Evolutionary conservation across 2,888 invertebrate species (phyloP), one percentile per base, ranked within the genome.

Genomic region (Julus scanicus): DNA sequence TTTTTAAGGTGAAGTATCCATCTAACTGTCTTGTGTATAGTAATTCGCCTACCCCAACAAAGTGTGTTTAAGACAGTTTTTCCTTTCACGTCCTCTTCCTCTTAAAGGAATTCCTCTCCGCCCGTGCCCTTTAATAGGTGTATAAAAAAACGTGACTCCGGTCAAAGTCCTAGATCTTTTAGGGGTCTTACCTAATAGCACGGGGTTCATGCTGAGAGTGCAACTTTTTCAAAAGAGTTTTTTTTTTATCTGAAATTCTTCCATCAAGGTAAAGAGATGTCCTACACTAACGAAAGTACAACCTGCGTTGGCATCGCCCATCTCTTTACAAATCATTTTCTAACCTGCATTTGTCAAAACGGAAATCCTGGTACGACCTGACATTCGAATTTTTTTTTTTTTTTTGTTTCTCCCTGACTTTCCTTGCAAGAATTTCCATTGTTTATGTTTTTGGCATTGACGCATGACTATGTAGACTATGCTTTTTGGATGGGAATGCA

Each of bases 151-250:
- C 71, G 71, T 71, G 71, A 29, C 71, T 71, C 71, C 71, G 71
- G 71, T 71, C 71, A 71, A 71, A 71, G 71, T 71, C 71, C 71
- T 71, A 71, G 71, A 71, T 71, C 71, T 71, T 71, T 44, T 71
- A 20, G 71, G 29, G 71, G 71, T 71, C 71, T 71, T 71, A 71
- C 71, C 29, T 71, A 71, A 71, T 71, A 29, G 71, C 20, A 9
- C 20, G 71, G 71, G 71, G 71, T 20, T 71, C 71, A 71, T 71
- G 71, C 71, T 71, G 71, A 71, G 71, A 20, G 71, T 71, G 71
- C 71, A 71, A 71, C 71, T 71, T 71, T 71, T 71, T 71, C 8
- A 1, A 71, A 71, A 11, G 20, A 8, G 6, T 44, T 5, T 29
- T 71, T 71, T 71, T 53, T 71, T 71, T 71, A 71, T 71, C 71